A percentile compares a stretch with the other conserved stretches of the same genome.
These are phyloP conservation scores for Arion vulgaris DNA, from an alignment of 1,140 invertebrate species.

Conservation along the genomic window DNA sequence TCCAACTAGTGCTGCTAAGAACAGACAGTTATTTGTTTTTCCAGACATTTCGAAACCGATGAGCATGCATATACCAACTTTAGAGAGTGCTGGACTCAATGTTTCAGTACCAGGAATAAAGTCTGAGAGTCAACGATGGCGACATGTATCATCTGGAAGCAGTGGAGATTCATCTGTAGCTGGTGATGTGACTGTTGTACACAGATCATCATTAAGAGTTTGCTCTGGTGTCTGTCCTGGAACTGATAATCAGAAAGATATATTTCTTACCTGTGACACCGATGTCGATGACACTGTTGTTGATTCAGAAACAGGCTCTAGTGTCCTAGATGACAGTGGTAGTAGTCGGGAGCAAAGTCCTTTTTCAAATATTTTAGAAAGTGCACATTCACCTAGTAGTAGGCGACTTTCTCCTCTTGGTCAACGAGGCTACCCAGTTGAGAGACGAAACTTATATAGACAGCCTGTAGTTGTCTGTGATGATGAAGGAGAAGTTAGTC, in stretches of 20 bases:
- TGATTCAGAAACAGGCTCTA: conserved; percentile 49
- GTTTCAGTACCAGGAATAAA: conserved; percentile 25
- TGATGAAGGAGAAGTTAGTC: conserved; percentile 11
- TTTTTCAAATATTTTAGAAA: conserved; percentile 33
- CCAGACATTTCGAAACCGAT: conserved; percentile 2
- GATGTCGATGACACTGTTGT: conserved; percentile 36
- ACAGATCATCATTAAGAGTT: not conserved
- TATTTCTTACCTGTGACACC: conserved; percentile 37
- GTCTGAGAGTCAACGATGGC: conserved; percentile 22
- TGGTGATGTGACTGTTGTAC: conserved; percentile 3
- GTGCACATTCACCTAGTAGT: not conserved
- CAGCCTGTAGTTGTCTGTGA: conserved; percentile 22
- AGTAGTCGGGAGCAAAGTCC: conserved; percentile 54
- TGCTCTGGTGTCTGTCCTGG: not conserved
- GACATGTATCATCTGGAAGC: conserved; percentile 33
- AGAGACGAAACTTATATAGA: conserved; percentile 26
- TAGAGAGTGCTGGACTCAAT: conserved; percentile 27
- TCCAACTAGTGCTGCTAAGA: conserved; percentile 11
- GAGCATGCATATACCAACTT: not conserved
- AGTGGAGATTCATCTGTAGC: conserved; percentile 32
- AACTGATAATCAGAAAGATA: not conserved
- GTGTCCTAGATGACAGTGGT: conserved; percentile 50
- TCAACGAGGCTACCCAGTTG: not conserved
- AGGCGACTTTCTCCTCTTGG: conserved; percentile 21
- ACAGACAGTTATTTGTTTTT: conserved; percentile 33